Evolutionary conservation across 2,888 invertebrate species (phyloP).

Genomic region (Sepioteuthis lessoniana): DNA sequence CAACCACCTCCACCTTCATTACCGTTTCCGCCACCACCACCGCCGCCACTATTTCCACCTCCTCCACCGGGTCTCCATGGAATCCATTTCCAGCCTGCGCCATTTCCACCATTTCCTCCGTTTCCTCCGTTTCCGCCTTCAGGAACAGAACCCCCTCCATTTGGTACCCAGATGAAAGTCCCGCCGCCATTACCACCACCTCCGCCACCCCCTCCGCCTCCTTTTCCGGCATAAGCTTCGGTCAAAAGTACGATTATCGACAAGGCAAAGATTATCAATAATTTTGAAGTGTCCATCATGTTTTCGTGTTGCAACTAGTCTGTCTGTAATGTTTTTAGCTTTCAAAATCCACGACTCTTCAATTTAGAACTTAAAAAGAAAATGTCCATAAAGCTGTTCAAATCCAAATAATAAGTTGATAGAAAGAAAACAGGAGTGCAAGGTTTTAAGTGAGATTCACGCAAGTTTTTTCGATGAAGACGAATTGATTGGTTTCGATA

Average conservation of each 20-base stretch:
- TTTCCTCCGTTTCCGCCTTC: constrained; percentile 24
- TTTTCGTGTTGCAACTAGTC: background rate
- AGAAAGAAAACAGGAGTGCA: too few relatives aligned
- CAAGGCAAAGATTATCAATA: background rate
- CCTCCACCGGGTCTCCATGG: background rate
- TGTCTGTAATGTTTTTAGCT: too few relatives aligned
- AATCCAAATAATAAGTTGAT: too few relatives aligned
- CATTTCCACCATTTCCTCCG: background rate
- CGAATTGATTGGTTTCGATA: too few relatives aligned
- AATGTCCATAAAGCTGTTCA: too few relatives aligned
- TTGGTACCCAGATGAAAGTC: background rate
- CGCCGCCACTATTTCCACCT: background rate
- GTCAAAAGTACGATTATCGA: background rate
- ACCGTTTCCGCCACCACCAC: background rate
- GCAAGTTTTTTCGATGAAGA: too few relatives aligned
- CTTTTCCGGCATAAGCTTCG: background rate
- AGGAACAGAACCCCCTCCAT: background rate
- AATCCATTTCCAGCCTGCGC: background rate
- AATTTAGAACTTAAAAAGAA: background rate
- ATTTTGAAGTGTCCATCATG: background rate
- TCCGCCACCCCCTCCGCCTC: background rate
- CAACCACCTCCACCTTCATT: too few relatives aligned
- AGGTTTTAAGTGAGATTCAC: too few relatives aligned
- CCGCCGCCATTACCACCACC: background rate
- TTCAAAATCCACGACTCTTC: background rate